Base-by-base conservation (phyloP, 2,113 vertebrate genomes). In the Cebidichthys violaceus region DNA sequence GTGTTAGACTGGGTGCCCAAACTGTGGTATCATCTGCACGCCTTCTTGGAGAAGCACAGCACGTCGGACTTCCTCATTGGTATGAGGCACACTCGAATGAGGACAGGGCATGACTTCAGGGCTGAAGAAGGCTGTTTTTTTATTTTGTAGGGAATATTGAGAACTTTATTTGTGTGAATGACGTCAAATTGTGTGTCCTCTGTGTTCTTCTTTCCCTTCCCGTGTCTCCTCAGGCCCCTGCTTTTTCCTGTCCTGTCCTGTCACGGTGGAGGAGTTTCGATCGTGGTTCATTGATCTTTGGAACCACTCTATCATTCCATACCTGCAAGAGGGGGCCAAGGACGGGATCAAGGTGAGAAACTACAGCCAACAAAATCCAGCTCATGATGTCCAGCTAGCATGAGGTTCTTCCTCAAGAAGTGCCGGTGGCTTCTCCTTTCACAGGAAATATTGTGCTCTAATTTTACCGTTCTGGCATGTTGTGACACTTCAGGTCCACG, bases 231-330 rank as follows among this genome's bases (percentile, higher is more conserved):
- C 66, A 99, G 98, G 98, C 39, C 98, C 98, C 4, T 99, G 98
- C 90, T 99, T 99, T 91, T 99, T 99, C 93, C 92, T 99, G 54
- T 99, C 98, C 73, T 99, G 98, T 77, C 98, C 98, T 4, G 96
- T 99, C 67, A 98, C 96, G 55, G 97, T 99, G 50, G 97, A 98
- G 55, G 98, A 99, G 88, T 99, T 99, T 87, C 96, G 96, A 73
- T 96, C 96, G 45, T 99, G 98, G 98, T 99, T 99, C 91, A 99
- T 99, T 0, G 98, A 99, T 90, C 95, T 99, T 54, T 99, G 98
- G 98, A 99, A 99, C 87, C 98, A 98, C 70, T 99, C 98, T 27
- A 99, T 99, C 90, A 99, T 99, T 77, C 98, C 98, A 24, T 99
- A 99, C 85, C 94, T 99, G 71, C 98, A 99, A 88, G 98, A 99